Evolutionary conservation across 2,113 vertebrate genomes (phyloP).

Genomic region (Nannospalax galili): DNA sequence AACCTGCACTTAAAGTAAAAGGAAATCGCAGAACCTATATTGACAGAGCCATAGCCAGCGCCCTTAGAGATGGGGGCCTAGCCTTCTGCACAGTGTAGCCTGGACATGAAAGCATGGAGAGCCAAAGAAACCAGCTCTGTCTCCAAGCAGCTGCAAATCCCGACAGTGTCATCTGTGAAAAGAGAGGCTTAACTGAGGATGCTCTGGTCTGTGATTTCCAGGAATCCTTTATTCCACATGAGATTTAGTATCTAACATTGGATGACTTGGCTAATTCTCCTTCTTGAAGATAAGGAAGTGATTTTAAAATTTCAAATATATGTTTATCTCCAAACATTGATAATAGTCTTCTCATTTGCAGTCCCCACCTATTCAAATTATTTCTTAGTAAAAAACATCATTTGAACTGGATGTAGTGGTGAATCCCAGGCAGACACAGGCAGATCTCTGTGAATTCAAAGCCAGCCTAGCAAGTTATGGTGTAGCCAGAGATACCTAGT

Average conservation of each 20-base stretch:
- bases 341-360: background rate
- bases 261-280: background rate
- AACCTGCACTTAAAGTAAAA: background rate
- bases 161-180: background rate
- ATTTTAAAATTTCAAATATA: slow-evolving; percentile 13
- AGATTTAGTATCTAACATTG: background rate
- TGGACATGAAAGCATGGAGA: background rate
- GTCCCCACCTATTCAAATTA: background rate
- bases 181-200: background rate
- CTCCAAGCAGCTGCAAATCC: background rate
- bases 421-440: too few species aligned
- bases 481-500: too few species aligned
- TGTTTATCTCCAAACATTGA: slow-evolving; percentile 8
- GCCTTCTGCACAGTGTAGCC: background rate
- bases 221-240: background rate
- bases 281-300: slow-evolving; percentile 5
- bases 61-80: slow-evolving; percentile 2
- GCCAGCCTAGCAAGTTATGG: too few species aligned
- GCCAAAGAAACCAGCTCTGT: background rate
- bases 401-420: too few species aligned
- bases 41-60: background rate
- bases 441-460: too few species aligned
- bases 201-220: background rate
- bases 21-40: background rate
- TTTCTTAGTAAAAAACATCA: background rate